Base-by-base conservation (phyloP, 2,888 invertebrate genomes). In the Dicyrtoma fusca region DNA sequence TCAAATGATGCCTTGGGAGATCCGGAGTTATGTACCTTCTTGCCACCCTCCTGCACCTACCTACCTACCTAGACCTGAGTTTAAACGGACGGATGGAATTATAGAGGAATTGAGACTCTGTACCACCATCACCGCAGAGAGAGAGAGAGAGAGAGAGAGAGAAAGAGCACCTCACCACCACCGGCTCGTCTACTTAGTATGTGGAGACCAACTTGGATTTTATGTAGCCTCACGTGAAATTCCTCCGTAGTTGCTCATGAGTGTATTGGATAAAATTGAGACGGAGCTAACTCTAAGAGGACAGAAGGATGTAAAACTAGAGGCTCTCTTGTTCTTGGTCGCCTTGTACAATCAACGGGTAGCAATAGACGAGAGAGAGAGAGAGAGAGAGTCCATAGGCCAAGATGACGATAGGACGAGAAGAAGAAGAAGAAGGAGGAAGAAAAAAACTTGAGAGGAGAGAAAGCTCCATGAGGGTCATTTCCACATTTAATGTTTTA, bases 401-500 rank as follows among this genome's bases (percentile, higher is more conserved):
- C 3, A 17, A 10, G 53, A 10, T 5, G 19, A 34, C n/a, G 14
- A 17, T 10, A 21, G 2, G 26, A 23, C 14, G 25, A n/a, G 34
- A 21, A 3, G 26, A 59, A 25, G 59, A 34, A 8, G 59, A 59
- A n/a, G 25, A 59, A 34, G 25, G 25, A 23, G 25, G 17, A 63
- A 19, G 2, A 23, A 19, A 45, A 42, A 62, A 62, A 62, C 42
- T 17, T 42, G n/a, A 26, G 57, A 53, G 57, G 68, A 55, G 21
- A 53, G 68, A 66, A 72, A 72, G 71, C 53, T 68, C 23, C 59
- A 61, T 59, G 71, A 76, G 77, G 79, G 78, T 79, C 78, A 79
- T 79, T 79, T 77, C 76, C 75, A 76, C 77, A 79, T 76, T 79
- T 78, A 79, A 79, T 79, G 77, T 78, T 73, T 73, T 77, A 69